Evolutionary conservation across 2,888 invertebrate genomes (phyloP), one percentile per base, ranked within the genome.

Genomic region (Latheticus oryzae): DNA sequence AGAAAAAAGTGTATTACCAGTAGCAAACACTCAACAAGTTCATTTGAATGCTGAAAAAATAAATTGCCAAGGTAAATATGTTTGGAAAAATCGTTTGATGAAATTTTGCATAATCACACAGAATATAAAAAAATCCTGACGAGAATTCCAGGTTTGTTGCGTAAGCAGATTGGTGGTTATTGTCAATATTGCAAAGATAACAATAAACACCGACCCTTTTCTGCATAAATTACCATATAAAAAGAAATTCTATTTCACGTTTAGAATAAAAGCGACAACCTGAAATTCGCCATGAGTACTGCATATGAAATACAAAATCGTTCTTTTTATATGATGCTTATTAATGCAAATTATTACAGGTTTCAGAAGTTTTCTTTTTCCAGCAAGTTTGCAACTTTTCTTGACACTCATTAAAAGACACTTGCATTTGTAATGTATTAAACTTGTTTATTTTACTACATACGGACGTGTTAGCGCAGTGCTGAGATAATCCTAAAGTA

Each of bases 261-360:
- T 8, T 8, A 17, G 17, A 35, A 35, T 35, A 17, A 26, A 26
- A 5, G n/a, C 35, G 15, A 3, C 15, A 9, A 5, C 11, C 19
- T 35, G 19, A 35, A 35, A 35, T 35, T 35, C 17, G n/a, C 19
- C 16, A 16, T 35, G 35, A 35, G 35, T 35, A 17, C 17, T 35
- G 19, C 35, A 3, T n/a, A 9, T 11, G 16, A 16, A 8, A 33
- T 35, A 21, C 3, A 23, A 8, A 11, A 21, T 28, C 9, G 11
- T 28, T 3, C 12, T 3, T 28, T 28, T 28, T 28, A 28, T 28
- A 28, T 11, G 28, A 28, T 11, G 28, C 28, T 28, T 28, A 28
- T 28, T 28, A 37, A 38, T 51, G 51, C 51, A 51, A 51, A 51
- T 40, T 40, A 51, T 13, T 24, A 48, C 48, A 37, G 48, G 35